Evolutionary conservation across 2,797 vertebrate genomes (phyloP).

Genomic region (Sphenodon punctatus): DNA sequence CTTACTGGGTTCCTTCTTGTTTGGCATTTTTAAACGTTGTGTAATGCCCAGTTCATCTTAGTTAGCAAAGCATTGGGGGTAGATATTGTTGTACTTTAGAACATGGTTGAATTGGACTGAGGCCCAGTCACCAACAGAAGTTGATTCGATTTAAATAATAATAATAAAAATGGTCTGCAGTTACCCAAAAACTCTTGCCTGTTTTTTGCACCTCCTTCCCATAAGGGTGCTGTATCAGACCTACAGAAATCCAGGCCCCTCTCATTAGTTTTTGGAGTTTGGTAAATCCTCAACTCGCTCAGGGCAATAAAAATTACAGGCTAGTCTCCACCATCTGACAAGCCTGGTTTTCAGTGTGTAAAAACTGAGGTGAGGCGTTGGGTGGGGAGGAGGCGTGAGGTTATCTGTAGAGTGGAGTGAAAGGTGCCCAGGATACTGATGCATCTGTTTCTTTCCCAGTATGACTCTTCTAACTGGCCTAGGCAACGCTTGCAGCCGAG

Average conservation of each 20-base stretch:
- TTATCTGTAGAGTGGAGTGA: neutral
- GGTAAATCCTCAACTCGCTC: neutral
- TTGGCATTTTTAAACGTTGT: too few relatives aligned
- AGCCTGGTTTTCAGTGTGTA: neutral
- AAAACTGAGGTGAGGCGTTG: neutral
- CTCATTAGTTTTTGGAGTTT: neutral
- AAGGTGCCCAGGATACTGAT: constrained; percentile 5
- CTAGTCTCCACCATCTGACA: neutral
- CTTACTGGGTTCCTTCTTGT: too few relatives aligned
- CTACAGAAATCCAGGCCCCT: constrained; percentile 3
- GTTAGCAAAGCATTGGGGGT: too few relatives aligned
- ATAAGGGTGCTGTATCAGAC: neutral
- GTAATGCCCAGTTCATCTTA: too few relatives aligned
- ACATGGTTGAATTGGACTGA: too few relatives aligned
- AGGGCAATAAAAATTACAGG: neutral
- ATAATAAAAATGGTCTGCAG: too few relatives aligned
- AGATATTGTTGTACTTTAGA: too few relatives aligned
- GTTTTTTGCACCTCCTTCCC: neutral
- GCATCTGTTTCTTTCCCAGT: neutral
- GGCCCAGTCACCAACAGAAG: too few relatives aligned
- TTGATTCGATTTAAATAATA: too few relatives aligned
- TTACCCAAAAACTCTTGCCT: constrained; percentile 20
- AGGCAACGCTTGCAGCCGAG: neutral
- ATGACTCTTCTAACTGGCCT: neutral
- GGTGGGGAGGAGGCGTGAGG: neutral